Base-by-base conservation (phyloP, 2,113 vertebrate genomes). In the Tiliqua scincoides region DNA sequence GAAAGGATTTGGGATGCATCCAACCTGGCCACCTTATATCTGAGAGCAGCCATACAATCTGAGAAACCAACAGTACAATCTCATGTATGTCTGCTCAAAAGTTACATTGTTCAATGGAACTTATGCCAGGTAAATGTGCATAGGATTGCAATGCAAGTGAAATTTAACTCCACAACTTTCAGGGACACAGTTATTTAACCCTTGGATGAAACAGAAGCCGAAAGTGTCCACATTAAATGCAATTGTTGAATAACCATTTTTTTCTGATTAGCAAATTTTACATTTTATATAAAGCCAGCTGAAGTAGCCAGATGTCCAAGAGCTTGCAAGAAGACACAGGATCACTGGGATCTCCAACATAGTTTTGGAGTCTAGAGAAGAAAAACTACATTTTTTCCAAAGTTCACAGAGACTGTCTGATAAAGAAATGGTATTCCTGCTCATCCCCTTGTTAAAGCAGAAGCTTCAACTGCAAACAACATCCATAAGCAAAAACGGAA, bases 251-350 rank as follows among this genome's bases (percentile, higher is more conserved):
- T 87, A 76, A 14, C 3, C 30, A 57, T 11, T 0, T 0, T 61
- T 23, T 87, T 12, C 0, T 0, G 25, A 0, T 0, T 0, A 1
- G 59, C 78, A 25, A 72, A 20, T 0, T 0, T 68, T 40, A 5
- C 1, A 82, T 20, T 72, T 0, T 17, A 37, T 63, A 37, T 3
- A 73, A 59, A 63, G 3, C 57, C 23, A 52, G 62, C 40, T 72
- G 68, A 79, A 85, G 79, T 62, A 71, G 67, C 57, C 54, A 79
- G 57, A 79, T 62, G 76, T 85, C 71, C 43, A 71, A 59, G 57
- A 79, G 57, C 2, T 61, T 79, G 68, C 54, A 72, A 25, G 52
- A 57, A 20, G 15, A 79, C 21, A 61, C 70, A 73, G 70, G 82
- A 85, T 83, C 62, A 65, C 65, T 35, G 83, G 77, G 30, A 80